A percentile compares a stretch with the other conserved stretches of the same genome.
Evolutionary conservation across 2,113 vertebrate species (phyloP).

Genomic region (Neofelis nebulosa): DNA sequence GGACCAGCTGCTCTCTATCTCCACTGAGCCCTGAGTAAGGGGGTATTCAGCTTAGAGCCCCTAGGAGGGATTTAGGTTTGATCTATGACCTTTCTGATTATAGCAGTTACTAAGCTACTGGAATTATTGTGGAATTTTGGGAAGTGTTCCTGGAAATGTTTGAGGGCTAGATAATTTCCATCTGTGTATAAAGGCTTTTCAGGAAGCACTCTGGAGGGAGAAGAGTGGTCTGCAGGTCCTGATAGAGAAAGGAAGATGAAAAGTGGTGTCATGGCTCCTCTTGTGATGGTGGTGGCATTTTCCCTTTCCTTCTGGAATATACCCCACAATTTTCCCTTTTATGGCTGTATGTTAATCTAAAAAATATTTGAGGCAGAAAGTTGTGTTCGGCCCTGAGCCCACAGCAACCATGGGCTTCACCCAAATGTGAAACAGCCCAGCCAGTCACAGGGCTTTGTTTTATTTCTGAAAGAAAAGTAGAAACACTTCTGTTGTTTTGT

Average conservation of each 20-base stretch:
- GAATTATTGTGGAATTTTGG: constrained; percentile 26
- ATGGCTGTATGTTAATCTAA: not conserved
- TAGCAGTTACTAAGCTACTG: not conserved
- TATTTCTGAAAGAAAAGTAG: not conserved
- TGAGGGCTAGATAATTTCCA: constrained; percentile 15
- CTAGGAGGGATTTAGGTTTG: not conserved
- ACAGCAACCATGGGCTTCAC: not conserved
- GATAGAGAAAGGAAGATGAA: not conserved
- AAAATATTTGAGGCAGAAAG: not conserved
- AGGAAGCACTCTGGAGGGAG: not conserved
- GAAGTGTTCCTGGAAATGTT: constrained; percentile 36
- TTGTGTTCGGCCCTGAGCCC: not conserved
- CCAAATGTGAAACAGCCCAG: not conserved
- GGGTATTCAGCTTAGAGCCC: not conserved
- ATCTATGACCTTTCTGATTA: constrained; percentile 22
- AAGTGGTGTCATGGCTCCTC: not conserved
- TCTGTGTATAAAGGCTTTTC: not conserved
- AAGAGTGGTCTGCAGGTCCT: not conserved
- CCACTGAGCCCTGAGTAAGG: not conserved
- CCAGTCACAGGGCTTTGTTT: not conserved
- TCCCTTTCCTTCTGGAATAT: not conserved
- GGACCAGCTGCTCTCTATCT: not conserved
- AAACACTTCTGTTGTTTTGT: not conserved
- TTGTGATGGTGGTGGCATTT: not conserved
- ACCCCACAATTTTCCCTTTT: not conserved